Conservation (phyloP, 2,888 invertebrate species). For the Lithophane ornitopus region DNA sequence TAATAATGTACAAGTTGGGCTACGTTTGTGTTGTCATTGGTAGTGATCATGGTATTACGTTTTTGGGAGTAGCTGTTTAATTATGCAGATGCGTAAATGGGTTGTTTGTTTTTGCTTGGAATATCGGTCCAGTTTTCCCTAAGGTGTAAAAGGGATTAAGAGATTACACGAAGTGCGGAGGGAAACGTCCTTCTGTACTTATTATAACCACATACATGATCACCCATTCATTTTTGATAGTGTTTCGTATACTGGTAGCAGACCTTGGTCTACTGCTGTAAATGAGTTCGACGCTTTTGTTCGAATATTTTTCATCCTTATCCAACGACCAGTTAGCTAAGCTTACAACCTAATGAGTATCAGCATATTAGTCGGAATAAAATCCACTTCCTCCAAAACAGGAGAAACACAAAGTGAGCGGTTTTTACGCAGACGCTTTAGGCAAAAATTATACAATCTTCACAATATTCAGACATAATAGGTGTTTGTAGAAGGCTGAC, state of each 20-base stretch:
- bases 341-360: background rate
- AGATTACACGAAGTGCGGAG: constrained; percentile 34
- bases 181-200: background rate
- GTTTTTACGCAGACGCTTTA: background rate
- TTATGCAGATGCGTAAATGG: constrained; percentile 56
- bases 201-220: constrained; percentile 12
- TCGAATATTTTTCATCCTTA: background rate
- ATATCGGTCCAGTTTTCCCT: constrained; percentile 31
- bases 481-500: background rate
- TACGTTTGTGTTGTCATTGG: constrained; percentile 54
- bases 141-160: constrained; percentile 39
- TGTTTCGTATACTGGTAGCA: background rate
- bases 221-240: background rate
- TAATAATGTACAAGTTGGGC: constrained; percentile 51
- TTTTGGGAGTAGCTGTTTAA: constrained; percentile 43
- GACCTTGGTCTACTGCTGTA: background rate
- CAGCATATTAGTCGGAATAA: background rate
- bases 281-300: background rate
- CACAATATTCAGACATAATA: background rate
- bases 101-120: constrained; percentile 44
- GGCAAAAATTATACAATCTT: background rate
- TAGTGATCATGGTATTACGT: constrained; percentile 49
- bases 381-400: background rate
- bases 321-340: background rate
- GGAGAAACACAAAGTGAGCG: background rate